Evolutionary conservation across 2,113 vertebrate species (phyloP).

Genomic region (Barbus barbus): DNA sequence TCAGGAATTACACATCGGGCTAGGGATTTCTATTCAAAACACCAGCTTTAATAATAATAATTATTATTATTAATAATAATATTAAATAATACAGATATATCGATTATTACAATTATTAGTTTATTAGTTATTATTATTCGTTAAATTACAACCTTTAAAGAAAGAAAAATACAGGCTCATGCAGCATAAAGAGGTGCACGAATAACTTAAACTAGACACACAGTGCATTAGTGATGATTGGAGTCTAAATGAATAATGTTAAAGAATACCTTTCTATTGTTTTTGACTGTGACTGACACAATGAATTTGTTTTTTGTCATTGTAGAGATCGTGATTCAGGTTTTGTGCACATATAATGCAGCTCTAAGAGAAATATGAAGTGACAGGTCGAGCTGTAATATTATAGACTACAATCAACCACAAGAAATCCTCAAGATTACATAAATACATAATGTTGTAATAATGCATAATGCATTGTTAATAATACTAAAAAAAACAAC

Average conservation of each 20-base stretch:
- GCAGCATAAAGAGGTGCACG: neutral
- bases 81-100: too few relatives aligned
- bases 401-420: neutral
- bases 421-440: neutral
- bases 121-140: too few relatives aligned
- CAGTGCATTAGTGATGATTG: neutral
- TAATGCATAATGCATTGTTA: too few relatives aligned
- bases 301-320: neutral
- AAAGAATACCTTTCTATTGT: too few relatives aligned
- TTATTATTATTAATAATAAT: too few relatives aligned
- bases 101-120: too few relatives aligned
- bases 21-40: neutral
- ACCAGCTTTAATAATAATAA: too few relatives aligned
- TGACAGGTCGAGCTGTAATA: neutral
- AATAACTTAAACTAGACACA: too few relatives aligned
- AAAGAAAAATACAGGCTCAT: neutral
- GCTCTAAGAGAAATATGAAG: neutral
- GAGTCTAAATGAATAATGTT: neutral
- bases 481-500: neutral
- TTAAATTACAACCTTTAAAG: conserved; percentile 41
- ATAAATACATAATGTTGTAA: neutral
- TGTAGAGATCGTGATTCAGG: neutral
- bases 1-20: neutral
- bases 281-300: neutral
- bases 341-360: neutral